Evolutionary conservation across 2,113 vertebrate species (phyloP).

Genomic region (Vulpes lagopus): DNA sequence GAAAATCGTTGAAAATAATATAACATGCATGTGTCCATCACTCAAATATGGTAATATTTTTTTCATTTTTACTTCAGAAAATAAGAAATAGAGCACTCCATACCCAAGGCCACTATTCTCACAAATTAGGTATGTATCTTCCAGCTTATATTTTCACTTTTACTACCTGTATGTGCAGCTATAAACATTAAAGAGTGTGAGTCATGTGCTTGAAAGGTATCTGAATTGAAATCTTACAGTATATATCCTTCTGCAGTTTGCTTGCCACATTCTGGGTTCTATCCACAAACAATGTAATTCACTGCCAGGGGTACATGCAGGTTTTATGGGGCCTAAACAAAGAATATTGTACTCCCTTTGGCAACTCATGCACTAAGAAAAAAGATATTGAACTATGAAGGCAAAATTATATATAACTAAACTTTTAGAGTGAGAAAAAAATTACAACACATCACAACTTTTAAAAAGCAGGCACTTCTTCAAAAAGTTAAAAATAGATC

Average conservation of each 20-base stretch:
- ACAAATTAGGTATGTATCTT: neutral
- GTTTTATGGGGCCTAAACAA: neutral
- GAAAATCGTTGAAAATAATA: neutral
- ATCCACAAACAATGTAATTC: neutral
- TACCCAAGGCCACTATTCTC: neutral
- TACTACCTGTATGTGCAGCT: neutral
- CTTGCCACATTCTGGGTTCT: neutral
- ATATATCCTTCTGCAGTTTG: neutral
- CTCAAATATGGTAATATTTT: neutral
- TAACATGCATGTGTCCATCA: neutral
- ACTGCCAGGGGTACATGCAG: neutral
- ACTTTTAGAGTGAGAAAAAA: neutral
- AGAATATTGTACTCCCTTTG: neutral
- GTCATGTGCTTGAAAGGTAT: neutral
- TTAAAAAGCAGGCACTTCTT: neutral
- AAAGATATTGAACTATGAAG: neutral
- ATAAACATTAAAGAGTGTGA: neutral
- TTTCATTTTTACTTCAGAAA: slow-evolving; percentile 43
- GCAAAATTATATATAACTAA: neutral
- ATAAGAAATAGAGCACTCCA: neutral
- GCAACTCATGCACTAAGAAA: neutral
- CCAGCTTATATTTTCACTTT: neutral
- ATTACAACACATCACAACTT: neutral
- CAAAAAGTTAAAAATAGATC: neutral
- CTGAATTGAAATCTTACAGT: neutral